A percentile compares a stretch with the other conserved stretches of the same genome.
These are phyloP conservation scores for Propsilocerus akamusi DNA, from an alignment of 1,140 invertebrate species.

Conservation along the genomic window DNA sequence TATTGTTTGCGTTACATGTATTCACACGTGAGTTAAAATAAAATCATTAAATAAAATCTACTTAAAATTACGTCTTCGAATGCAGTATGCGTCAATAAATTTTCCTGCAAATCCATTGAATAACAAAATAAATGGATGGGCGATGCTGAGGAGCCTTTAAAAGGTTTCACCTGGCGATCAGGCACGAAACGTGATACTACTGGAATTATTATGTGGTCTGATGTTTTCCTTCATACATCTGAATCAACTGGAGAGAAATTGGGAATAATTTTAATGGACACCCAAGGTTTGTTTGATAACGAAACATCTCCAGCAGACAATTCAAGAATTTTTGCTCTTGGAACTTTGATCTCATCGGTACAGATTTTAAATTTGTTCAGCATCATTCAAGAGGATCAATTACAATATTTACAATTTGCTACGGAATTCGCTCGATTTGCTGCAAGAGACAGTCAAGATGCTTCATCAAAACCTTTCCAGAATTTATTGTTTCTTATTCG, in stretches of 20 bases:
- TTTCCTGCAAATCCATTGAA: not conserved
- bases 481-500: constrained; percentile 49
- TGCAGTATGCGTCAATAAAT: not conserved
- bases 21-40: not conserved
- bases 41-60: too few relatives aligned
- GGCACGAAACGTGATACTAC: constrained; percentile 46
- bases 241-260: constrained; percentile 24
- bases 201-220: constrained; percentile 48
- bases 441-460: constrained; percentile 33
- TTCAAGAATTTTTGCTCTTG: constrained; percentile 48
- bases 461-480: constrained; percentile 39
- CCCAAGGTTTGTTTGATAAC: constrained; percentile 53
- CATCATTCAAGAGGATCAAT: constrained; percentile 48
- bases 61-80: not conserved
- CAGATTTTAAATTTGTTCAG: constrained; percentile 45
- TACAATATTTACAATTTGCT: constrained; percentile 47
- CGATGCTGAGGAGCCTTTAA: constrained; percentile 22
- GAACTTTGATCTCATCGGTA: constrained; percentile 42
- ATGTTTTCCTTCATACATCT: constrained; percentile 34
- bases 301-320: constrained; percentile 47
- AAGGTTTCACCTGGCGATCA: constrained; percentile 31
- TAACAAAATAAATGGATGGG: constrained; percentile 25
- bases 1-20: constrained; percentile 75
- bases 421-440: constrained; percentile 54
- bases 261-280: constrained; percentile 45